Evolutionary conservation across 2,113 vertebrate species (phyloP).

Genomic region (Gopherus flavomarginatus): DNA sequence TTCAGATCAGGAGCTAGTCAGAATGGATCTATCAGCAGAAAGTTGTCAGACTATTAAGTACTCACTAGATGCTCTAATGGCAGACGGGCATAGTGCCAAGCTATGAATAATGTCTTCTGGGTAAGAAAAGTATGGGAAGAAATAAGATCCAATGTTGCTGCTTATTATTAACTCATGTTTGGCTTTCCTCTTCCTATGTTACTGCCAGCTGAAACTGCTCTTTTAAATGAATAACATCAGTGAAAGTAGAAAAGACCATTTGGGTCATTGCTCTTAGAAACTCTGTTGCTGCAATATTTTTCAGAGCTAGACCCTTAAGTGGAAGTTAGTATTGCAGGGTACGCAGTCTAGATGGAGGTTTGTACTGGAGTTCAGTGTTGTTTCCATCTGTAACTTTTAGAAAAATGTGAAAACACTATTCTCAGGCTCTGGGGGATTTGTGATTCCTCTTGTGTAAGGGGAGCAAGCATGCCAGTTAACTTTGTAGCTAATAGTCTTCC

Average conservation of each 20-base stretch:
- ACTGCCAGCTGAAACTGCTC: not conserved
- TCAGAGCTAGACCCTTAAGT: not conserved
- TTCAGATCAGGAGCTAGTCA: not conserved
- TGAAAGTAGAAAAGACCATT: not conserved
- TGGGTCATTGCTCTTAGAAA: not conserved
- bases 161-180: not conserved
- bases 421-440: not conserved
- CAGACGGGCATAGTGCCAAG: not conserved
- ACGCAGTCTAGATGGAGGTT: not conserved
- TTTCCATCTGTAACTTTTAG: not conserved
- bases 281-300: no score
- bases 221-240: not conserved
- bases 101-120: not conserved
- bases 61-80: no score
- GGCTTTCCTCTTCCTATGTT: not conserved
- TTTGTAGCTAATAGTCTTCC: not conserved
- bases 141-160: not conserved
- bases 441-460: not conserved
- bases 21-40: not conserved
- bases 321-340: not conserved
- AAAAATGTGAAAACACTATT: not conserved
- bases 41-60: not conserved
- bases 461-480: not conserved
- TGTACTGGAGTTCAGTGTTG: not conserved
- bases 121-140: not conserved